Evolutionary conservation across 2,113 vertebrate species (phyloP), one percentile per base, ranked within the genome.

Genomic region (Pseudorhombus dupliciocellatus): DNA sequence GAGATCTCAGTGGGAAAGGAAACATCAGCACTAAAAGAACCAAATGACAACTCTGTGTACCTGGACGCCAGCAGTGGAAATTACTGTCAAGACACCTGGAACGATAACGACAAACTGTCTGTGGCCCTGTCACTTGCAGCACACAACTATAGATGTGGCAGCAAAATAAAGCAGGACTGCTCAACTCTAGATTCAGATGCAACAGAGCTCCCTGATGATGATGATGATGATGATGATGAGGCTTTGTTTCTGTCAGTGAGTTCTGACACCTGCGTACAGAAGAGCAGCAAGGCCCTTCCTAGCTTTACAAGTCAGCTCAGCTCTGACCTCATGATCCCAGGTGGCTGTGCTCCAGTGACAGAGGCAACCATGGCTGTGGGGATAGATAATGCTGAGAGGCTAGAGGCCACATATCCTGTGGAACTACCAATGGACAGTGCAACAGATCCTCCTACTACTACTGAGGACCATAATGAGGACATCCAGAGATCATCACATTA

Each of bases 11-110:
- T 58, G 24, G 82, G 50, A 54, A 72, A 53, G 10, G 25, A 61
- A 2, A 69, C 69, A 30, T 79, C 46, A 0, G 60, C n/a, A 25
- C 10, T 18, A 0, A 80, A 79, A 0, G 73, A 82, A 24, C 87
- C 87, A 34, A 90, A 86, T 0, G 90, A 92, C 26, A 89, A 85
- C 81, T 93, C 92, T 0, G 59, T 78, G 22, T 94, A 94, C 70
- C 67, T 94, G 60, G 92, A 94, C 4, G 91, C 92, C 50, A 70
- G 51, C 55, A 66, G 83, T 7, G 66, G 68, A 0, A 70, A 79
- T 0, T 80, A 48, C 67, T 53, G 24, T 9, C 72, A 65, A 12
- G 79, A 84, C 42, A 61, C 73, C 60, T 87, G 85, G 80, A 79
- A 87, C 0, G 55, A 87, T 26, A 73, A 88, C 9, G 59, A 80